phyloP scores from a whole-genome alignment of 2,888 invertebrate genomes.

The Drosophila merina region DNA sequence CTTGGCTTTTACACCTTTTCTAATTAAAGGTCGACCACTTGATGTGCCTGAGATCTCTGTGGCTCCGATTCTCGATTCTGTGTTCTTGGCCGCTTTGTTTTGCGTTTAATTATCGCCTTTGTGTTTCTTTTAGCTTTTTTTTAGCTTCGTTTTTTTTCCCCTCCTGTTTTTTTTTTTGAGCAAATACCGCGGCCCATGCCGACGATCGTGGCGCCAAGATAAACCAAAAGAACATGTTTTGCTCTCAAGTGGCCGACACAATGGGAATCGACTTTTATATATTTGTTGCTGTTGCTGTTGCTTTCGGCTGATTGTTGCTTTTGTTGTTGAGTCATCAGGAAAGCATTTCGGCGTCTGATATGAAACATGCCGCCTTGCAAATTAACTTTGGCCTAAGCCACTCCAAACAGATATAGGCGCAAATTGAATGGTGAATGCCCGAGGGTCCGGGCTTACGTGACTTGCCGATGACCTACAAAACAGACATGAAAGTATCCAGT shows the following conservation, averaged over 20 bases:
- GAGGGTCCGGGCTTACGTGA: slow-evolving; percentile 27
- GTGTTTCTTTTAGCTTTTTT: slow-evolving; percentile 45
- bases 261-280: slow-evolving; percentile 38
- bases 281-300: slow-evolving; percentile 9
- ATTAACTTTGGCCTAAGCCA: slow-evolving; percentile 73
- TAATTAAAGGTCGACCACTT: slow-evolving; percentile 70
- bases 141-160: slow-evolving; percentile 13
- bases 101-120: slow-evolving; percentile 76
- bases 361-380: slow-evolving; percentile 75
- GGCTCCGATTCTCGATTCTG: slow-evolving; percentile 19
- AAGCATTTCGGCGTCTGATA: slow-evolving; percentile 70
- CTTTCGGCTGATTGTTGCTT: slow-evolving; percentile 7
- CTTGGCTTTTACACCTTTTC: slow-evolving; percentile 60
- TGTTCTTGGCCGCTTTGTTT: slow-evolving; percentile 70
- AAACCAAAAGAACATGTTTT: slow-evolving; percentile 76
- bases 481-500: slow-evolving; percentile 1
- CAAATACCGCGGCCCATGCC: slow-evolving; percentile 67
- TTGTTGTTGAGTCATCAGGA: slow-evolving; percentile 74
- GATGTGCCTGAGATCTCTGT: slow-evolving; percentile 38
- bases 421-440: slow-evolving; percentile 17
- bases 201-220: slow-evolving; percentile 77
- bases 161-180: slow-evolving; percentile 43
- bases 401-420: slow-evolving; percentile 41
- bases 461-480: slow-evolving; percentile 31
- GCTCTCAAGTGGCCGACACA: slow-evolving; percentile 68